A percentile compares a stretch with the other conserved stretches of the same genome.
These are phyloP conservation scores for Drosophila trapezifrons DNA, from an alignment of 1,140 invertebrate species.

Conservation along the genomic window DNA sequence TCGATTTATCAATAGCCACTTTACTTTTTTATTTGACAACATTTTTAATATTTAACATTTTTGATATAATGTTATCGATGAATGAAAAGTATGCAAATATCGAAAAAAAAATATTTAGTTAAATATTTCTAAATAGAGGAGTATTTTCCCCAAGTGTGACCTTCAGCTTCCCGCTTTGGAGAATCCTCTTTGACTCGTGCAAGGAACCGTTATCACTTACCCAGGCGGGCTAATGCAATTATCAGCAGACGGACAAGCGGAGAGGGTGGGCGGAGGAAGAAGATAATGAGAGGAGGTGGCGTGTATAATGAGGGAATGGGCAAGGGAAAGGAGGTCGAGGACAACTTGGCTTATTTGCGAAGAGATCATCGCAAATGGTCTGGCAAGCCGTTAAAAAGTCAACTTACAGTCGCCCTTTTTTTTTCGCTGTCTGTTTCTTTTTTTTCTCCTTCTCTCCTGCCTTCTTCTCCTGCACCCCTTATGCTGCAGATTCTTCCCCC, in stretches of 20 bases:
- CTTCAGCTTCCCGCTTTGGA: background rate
- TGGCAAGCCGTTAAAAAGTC: constrained; percentile 34
- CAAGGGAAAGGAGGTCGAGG: background rate
- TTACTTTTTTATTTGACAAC: no score
- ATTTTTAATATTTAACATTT: no score
- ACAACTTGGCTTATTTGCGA: constrained; percentile 22
- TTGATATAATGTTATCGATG: no score
- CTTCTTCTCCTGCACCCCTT: background rate
- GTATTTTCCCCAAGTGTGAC: background rate
- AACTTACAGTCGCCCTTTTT: constrained; percentile 11
- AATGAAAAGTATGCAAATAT: no score
- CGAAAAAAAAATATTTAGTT: no score
- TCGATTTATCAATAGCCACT: no score
- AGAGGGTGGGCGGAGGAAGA: background rate
- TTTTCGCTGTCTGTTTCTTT: background rate
- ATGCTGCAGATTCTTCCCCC: background rate
- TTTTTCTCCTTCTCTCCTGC: background rate
- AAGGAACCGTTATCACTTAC: constrained; percentile 1
- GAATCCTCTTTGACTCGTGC: background rate
- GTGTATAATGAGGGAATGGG: background rate
- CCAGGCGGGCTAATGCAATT: constrained; percentile 8
- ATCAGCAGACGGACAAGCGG: constrained; percentile 8
- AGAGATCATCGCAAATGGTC: constrained; percentile 36
- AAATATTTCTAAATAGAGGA: no score
- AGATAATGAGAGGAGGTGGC: constrained; percentile 6